Conservation (phyloP, 2,888 invertebrate genomes). For the Microctonus brassicae region DNA sequence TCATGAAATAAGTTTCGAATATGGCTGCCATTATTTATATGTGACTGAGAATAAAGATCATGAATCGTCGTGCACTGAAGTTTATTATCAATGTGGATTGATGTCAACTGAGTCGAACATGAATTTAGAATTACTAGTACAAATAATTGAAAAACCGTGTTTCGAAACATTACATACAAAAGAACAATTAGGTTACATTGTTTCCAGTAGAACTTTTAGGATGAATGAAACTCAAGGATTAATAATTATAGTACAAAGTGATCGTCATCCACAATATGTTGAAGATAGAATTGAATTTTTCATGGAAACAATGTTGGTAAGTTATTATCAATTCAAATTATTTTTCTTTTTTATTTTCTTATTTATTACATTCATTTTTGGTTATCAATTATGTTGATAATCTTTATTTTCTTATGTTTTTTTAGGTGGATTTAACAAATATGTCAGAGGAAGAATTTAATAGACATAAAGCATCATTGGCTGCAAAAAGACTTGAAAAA, state of each 20-base stretch:
- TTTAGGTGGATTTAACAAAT: constrained; percentile 79
- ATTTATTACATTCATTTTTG: too few species aligned
- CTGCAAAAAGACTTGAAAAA: constrained; percentile 86
- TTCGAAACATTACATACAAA: constrained; percentile 91
- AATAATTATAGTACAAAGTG: constrained; percentile 84
- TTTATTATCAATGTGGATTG: constrained; percentile 90
- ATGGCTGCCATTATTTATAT: constrained; percentile 86
- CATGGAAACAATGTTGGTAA: constrained; percentile 82
- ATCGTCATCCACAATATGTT: constrained; percentile 84
- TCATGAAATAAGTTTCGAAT: constrained; percentile 87
- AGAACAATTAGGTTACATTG: constrained; percentile 96
- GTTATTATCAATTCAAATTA: constrained; percentile 42
- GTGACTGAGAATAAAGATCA: constrained; percentile 88
- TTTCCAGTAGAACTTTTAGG: constrained; percentile 87
- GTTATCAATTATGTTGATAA: constrained; percentile 35
- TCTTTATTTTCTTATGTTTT: constrained; percentile 43
- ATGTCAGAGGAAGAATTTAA: constrained; percentile 86
- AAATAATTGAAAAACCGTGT: constrained; percentile 92
- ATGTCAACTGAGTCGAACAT: constrained; percentile 83
- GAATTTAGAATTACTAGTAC: constrained; percentile 86
- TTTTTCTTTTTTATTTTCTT: constrained; percentile 69
- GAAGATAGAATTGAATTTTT: constrained; percentile 92
- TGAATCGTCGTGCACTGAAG: constrained; percentile 86
- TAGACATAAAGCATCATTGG: constrained; percentile 86
- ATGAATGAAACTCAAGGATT: constrained; percentile 90